Evolutionary conservation across 2,797 vertebrate species (phyloP), one percentile per base, ranked within the genome.

Genomic region (Mormyrus proboscirostris): DNA sequence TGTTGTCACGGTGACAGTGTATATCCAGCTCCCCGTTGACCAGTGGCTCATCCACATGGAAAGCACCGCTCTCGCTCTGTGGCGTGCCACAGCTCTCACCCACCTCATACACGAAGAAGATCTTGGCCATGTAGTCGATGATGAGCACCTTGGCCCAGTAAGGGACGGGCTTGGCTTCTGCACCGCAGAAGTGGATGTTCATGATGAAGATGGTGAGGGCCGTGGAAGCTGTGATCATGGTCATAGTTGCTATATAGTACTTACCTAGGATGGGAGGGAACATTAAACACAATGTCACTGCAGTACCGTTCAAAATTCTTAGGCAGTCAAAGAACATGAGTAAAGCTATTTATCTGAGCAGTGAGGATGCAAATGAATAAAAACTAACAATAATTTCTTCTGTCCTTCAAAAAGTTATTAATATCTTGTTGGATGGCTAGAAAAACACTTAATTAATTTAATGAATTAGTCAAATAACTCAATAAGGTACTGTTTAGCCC

Each of bases 161-260:
- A 3, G 98, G 98, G 87, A 99, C 98, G 0, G 98, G 98, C 91
- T 96, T 98, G 90, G 98, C 98, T 94, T 99, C 98, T 0, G 98
- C 96, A 22, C 98, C 98, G 10, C 98, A 99, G 88, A 99, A 98
- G 92, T 99, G 98, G 90, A 99, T 97, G 87, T 99, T 99, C 98
- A 99, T 99, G 92, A 99, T 98, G 93, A 99, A 99, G 92, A 99
- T 99, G 0, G 98, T 99, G 93, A 99, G 53, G 0, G 98, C 98
- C 0, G 98, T 99, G 84, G 98, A 99, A 44, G 98, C 98, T 19
- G 98, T 99, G 94, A 99, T 98, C 97, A 99, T 97, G 14, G 97
- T 98, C 98, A 99, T 99, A 0, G 98, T 99, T 89, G 97, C 98
- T 88, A 99, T 99, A 93, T 99, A 99, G 93, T 99, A 99, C 92